phyloP scores from a whole-genome alignment of 1,140 invertebrate species.

The Caerostris extrusa region DNA sequence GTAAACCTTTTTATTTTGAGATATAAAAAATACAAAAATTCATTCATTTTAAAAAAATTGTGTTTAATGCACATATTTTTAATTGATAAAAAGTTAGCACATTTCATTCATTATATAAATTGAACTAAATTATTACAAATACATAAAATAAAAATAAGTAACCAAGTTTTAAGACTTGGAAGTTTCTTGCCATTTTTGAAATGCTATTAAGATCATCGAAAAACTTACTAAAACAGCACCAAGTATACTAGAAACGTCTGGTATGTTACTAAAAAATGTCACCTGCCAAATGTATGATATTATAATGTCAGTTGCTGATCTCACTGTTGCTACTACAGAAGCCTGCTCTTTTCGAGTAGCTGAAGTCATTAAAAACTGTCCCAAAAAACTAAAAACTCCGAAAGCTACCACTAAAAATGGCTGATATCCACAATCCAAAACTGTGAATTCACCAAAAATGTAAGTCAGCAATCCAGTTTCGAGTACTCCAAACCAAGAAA shows the following conservation, averaged over 20 bases:
- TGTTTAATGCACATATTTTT: too few relatives aligned
- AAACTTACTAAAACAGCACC: conserved; percentile 91
- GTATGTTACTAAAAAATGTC: conserved; percentile 90
- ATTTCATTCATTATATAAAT: not conserved
- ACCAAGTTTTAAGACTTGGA: not conserved
- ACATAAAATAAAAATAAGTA: not conserved
- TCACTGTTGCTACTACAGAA: conserved; percentile 92
- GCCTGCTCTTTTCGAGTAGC: conserved; percentile 94
- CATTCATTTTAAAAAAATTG: too few relatives aligned
- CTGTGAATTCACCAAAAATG: conserved; percentile 88
- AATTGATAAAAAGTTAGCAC: too few relatives aligned
- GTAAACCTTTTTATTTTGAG: too few relatives aligned
- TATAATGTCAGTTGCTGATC: conserved; percentile 91
- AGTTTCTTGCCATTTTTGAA: conserved; percentile 87
- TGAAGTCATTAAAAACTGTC: conserved; percentile 92
- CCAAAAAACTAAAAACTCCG: conserved; percentile 92
- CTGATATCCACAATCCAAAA: conserved; percentile 90
- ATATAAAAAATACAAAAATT: too few relatives aligned
- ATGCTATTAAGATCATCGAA: conserved; percentile 91
- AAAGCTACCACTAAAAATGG: conserved; percentile 89
- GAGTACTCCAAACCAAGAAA: conserved; percentile 90
- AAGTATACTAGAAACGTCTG: conserved; percentile 89
- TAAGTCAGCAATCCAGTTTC: conserved; percentile 89
- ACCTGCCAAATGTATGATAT: conserved; percentile 94
- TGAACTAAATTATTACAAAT: not conserved